Base-by-base conservation (phyloP, 53 echinoderm and acorn worm species). In the Glandiceps talaboti region DNA sequence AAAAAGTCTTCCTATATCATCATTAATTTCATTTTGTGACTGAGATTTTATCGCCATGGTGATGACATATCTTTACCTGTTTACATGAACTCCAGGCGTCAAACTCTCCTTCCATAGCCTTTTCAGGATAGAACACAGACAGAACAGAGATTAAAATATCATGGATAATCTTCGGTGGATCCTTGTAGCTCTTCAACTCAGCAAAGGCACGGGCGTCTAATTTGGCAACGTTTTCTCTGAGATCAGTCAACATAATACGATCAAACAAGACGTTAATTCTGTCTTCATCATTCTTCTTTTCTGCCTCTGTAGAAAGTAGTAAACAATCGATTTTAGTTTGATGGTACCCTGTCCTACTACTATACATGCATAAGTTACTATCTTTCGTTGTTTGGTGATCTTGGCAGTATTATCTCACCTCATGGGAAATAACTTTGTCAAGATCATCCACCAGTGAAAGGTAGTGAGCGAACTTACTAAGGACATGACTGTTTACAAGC, bases 221-320 rank as follows among this genome's bases (percentile, higher is more conserved):
- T 87, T 97, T 97, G 83, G 92, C 91, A 28, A 97, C 99, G 0
- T 91, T 97, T 78, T 92, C 86, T 1, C 99, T 77, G 20, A 97
- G 85, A 77, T 97, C 99, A 0, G 93, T 97, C 85, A 97, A 79
- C 99, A 97, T 97, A 88, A 97, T 97, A 32, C 99, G 93, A 31
- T 97, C 99, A 82, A 97, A 97, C 93, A 97, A 91, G 87, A 97
- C 92, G 83, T 97, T 92, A 26, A 97, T 97, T n/a, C 99, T 90
- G 20, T 93, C 91, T 75, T 97, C 89, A 31, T 97, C 99, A 32
- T 90, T 93, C 25, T 87, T 86, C 75, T 97, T 97, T 86, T 97
- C 99, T 73, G 99, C 99, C 99, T 97, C 99, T 96, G 92, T 77
- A 33, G n/a, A n/a, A n/a, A n/a, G n/a, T n/a, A n/a, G n/a, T n/a